Evolutionary conservation across 2,888 invertebrate species (phyloP), one percentile per base, ranked within the genome.

Genomic region (Nymphalis c-album): DNA sequence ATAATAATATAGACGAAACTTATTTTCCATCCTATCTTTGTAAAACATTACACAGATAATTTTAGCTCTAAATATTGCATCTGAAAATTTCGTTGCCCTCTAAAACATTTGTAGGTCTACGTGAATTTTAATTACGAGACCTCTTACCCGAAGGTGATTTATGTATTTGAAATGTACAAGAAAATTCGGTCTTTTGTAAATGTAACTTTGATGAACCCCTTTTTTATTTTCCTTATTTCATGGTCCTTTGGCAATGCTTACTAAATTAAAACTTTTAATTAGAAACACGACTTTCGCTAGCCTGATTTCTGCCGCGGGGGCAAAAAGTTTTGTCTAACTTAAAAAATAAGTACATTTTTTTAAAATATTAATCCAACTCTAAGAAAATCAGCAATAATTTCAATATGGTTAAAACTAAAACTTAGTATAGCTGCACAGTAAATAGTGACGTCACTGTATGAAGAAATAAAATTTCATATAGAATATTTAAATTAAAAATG

Each of bases 51-150:
- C 40, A 40, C 1, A 40, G 4, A 4, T 40, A 40, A 40, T 40
- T 40, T 40, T 13, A 40, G 1, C 1, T 3, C 8, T 10, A 40
- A 10, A 40, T 13, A 10, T 40, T 40, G 10, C 10, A 40, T 13
- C 10, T 16, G 8, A 62, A 60, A 18, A 60, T 48, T 10, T 35
- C 35, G n/a, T 20, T 50, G 70, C 22, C 65, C 53, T 50, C 71
- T 72, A 22, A 53, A 26, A 51, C 26, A 48, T 70, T 70, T 10
- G 13, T 69, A 73, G 40, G 59, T 73, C 72, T 75, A 62, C 40
- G 59, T 74, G 70, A 74, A 79, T 78, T 80, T 81, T 81, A 82
- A 82, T 82, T 82, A 80, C 79, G 75, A 76, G 73, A 76, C 77
- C 75, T 75, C 75, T 75, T 74, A 76, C 76, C 77, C 76, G 73